Percentiles rank a stretch among this genome's conserved stretches.
phyloP scores from a whole-genome alignment of 64 coral and sea anemone genomes.

The Montipora cactus region DNA sequence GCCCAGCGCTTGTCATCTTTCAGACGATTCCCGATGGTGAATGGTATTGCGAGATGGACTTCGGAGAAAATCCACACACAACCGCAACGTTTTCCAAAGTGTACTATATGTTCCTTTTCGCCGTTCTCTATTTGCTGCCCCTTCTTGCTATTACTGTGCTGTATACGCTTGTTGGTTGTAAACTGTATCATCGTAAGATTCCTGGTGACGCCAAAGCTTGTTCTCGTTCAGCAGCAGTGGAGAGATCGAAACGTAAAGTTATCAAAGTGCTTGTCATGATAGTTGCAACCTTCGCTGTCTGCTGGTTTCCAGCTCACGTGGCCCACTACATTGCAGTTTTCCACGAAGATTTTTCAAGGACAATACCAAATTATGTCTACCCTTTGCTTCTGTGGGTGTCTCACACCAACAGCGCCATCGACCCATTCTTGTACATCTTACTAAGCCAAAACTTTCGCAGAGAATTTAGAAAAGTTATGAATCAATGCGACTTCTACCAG shows the following conservation, averaged over 20 bases:
- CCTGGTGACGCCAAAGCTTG: constrained; percentile 36
- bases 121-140: constrained; percentile 65
- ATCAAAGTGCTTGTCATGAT: constrained; percentile 66
- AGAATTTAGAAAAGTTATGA: constrained; percentile 34
- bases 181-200: constrained; percentile 62
- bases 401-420: constrained; percentile 56
- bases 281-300: constrained; percentile 67
- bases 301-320: constrained; percentile 83
- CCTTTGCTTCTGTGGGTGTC: constrained; percentile 49
- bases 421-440: constrained; percentile 61
- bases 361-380: neutral
- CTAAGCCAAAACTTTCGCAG: constrained; percentile 67
- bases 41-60: constrained; percentile 48
- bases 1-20: constrained; percentile 9
- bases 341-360: neutral
- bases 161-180: constrained; percentile 62
- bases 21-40: neutral
- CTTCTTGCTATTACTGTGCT: constrained; percentile 30
- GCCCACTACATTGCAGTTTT: constrained; percentile 58
- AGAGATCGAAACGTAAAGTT: constrained; percentile 58
- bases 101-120: constrained; percentile 61
- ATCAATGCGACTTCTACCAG: constrained; percentile 23
- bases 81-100: constrained; percentile 37
- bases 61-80: neutral
- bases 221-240: neutral